A percentile compares a stretch with the other conserved stretches of the same genome.
These are phyloP conservation scores for Poeciliopsis turrubarensis DNA, from an alignment of 2,113 vertebrate genomes.

Conservation along the genomic window DNA sequence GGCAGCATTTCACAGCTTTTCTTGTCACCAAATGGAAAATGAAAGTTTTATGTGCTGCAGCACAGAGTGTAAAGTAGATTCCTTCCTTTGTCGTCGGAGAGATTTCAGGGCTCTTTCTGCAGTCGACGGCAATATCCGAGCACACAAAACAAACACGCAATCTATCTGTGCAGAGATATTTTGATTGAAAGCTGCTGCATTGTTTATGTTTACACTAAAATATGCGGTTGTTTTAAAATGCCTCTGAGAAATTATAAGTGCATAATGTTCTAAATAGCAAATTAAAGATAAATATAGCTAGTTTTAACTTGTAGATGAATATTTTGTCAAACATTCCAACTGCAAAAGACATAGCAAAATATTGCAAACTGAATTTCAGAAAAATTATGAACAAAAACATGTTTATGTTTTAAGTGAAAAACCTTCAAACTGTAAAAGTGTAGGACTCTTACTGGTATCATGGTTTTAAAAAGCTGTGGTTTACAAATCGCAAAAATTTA, in stretches of 20 bases:
- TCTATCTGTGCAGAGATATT: too few species aligned
- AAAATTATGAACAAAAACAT: background rate
- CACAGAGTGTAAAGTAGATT: slow-evolving; percentile 8
- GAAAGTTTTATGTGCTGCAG: slow-evolving; percentile 37
- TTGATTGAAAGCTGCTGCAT: slow-evolving; percentile 7
- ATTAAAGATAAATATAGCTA: background rate
- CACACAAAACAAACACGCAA: slow-evolving; percentile 10
- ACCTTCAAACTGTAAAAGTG: background rate
- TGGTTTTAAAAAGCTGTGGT: too few species aligned
- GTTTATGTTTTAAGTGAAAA: background rate
- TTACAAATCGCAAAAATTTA: too few species aligned
- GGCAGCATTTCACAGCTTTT: slow-evolving; percentile 41
- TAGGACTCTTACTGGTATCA: too few species aligned
- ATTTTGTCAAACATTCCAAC: background rate
- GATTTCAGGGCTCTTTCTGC: slow-evolving; percentile 31
- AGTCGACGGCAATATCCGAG: slow-evolving; percentile 7
- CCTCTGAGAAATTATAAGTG: background rate
- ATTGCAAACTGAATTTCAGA: background rate
- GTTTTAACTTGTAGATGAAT: background rate
- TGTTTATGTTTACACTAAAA: background rate
- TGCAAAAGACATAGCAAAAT: background rate
- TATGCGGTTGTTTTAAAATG: background rate
- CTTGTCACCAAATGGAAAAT: slow-evolving; percentile 50
- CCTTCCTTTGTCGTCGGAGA: slow-evolving; percentile 24
- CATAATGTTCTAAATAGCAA: background rate